phyloP scores from a whole-genome alignment of 2,113 vertebrate species.

The Gobio gobio region DNA sequence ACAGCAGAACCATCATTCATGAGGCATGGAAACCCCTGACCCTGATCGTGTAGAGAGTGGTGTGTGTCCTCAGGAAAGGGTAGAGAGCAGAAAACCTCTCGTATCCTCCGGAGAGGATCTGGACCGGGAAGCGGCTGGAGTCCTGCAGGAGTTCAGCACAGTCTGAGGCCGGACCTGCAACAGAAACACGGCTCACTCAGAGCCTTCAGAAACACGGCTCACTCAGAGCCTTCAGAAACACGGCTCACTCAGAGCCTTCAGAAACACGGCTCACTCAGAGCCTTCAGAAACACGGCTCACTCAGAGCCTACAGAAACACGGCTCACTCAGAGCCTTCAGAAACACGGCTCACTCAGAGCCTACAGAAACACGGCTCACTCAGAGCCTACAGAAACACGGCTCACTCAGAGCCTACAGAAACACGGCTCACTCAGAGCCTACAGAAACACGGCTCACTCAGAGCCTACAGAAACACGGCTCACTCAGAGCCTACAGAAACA shows the following conservation, averaged over 20 bases:
- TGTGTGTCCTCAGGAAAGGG: constrained; percentile 80
- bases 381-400: not conserved
- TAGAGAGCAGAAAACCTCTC: constrained; percentile 78
- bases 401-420: not conserved
- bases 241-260: no score
- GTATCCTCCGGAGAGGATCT: constrained; percentile 81
- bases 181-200: not conserved
- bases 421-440: not conserved
- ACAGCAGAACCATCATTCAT: not conserved
- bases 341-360: not conserved
- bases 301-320: not conserved
- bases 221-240: not conserved
- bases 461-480: not conserved
- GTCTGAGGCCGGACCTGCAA: constrained; percentile 63
- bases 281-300: not conserved
- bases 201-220: not conserved
- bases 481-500: not conserved
- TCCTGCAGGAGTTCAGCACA: constrained; percentile 69
- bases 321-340: not conserved
- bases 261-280: not conserved
- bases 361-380: not conserved
- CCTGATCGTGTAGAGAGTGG: constrained; percentile 82
- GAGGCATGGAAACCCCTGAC: constrained; percentile 64
- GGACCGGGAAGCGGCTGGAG: constrained; percentile 68
- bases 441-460: not conserved